These are phyloP conservation scores for Prosapia bicincta DNA, from an alignment of 2,888 invertebrate genomes.

Conservation along the genomic window DNA sequence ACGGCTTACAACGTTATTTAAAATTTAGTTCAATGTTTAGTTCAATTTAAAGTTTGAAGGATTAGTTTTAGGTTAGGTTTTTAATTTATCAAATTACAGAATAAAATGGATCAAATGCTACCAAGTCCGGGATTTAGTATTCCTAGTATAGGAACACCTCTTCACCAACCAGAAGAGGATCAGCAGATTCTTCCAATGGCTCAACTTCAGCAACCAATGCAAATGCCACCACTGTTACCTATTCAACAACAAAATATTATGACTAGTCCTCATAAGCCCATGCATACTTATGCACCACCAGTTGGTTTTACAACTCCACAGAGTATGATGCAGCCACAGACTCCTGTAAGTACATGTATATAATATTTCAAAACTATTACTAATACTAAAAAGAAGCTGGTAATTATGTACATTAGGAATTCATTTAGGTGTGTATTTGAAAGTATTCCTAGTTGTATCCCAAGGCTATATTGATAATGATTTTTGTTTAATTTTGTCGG, in stretches of 20 bases:
- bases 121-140: conserved; percentile 86
- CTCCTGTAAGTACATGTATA: conserved; percentile 63
- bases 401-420: too few relatives aligned
- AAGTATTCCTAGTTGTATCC: too few relatives aligned
- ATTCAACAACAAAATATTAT: conserved; percentile 62
- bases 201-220: conserved; percentile 56
- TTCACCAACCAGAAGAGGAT: conserved; percentile 88
- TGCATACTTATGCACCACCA: conserved; percentile 69
- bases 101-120: conserved; percentile 93
- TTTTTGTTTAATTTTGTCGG: too few relatives aligned
- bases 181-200: conserved; percentile 86
- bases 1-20: too few relatives aligned
- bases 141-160: conserved; percentile 85
- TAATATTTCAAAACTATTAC: too few relatives aligned
- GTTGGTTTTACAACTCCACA: conserved; percentile 67
- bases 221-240: conserved; percentile 57
- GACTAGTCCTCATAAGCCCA: conserved; percentile 39
- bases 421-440: too few relatives aligned
- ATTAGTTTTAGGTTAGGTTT: background rate
- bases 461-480: too few relatives aligned
- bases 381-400: too few relatives aligned
- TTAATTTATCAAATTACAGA: too few relatives aligned
- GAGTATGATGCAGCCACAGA: conserved; percentile 85
- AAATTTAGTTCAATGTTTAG: too few relatives aligned
- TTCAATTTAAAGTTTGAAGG: too few relatives aligned